These are phyloP conservation scores for Neomorphus geoffroyi DNA, from an alignment of 2,797 vertebrate species.

Conservation along the genomic window DNA sequence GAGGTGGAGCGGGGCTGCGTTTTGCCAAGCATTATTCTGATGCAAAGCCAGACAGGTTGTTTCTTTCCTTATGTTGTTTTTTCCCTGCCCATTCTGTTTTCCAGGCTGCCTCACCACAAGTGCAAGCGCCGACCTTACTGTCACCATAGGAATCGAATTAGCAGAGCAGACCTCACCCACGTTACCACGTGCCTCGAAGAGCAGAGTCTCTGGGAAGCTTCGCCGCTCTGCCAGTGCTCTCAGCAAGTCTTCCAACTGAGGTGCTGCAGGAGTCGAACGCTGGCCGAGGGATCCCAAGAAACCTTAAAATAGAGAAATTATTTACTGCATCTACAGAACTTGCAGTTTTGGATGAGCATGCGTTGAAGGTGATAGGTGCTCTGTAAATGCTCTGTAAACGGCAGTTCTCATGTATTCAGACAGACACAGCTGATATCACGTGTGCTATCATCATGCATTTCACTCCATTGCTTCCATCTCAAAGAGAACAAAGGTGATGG, in stretches of 20 bases:
- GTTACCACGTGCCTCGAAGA: constrained; percentile 77
- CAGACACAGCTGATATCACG: neutral
- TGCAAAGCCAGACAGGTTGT: too few relatives aligned
- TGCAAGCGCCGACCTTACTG: constrained; percentile 75
- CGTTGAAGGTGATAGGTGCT: fast-evolving
- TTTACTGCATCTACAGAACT: neutral
- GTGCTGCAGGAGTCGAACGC: neutral
- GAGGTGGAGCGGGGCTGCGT: fast-evolving
- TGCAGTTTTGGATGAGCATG: fast-evolving
- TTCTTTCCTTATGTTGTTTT: neutral
- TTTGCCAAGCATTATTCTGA: fast-evolving
- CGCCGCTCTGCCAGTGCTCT: constrained; percentile 80
- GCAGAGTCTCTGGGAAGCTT: constrained; percentile 80
- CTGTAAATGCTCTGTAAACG: neutral
- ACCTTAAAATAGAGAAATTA: neutral
- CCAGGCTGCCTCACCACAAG: constrained; percentile 85
- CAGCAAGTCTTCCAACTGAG: constrained; percentile 83
- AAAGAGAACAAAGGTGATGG: too few relatives aligned
- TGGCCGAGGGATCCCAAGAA: neutral
- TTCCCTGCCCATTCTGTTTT: neutral
- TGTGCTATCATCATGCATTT: fast-evolving
- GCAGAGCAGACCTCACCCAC: constrained; percentile 77
- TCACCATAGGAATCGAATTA: constrained; percentile 27
- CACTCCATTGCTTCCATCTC: neutral
- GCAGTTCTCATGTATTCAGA: neutral